Base-by-base conservation (phyloP, 2,888 invertebrate genomes). In the Parapristionchus giblindavisi region DNA sequence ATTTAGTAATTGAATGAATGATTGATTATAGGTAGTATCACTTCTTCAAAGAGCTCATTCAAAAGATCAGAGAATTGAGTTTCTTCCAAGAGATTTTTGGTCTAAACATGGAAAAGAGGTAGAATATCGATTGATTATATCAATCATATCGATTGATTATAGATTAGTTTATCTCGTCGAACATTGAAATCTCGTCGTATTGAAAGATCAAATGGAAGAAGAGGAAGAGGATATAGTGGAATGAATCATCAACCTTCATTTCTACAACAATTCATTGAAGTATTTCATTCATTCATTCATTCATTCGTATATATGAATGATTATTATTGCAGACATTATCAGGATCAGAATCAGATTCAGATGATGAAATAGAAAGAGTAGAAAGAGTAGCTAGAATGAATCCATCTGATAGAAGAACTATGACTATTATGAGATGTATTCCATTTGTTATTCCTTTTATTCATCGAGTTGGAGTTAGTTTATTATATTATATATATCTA, bases 391-490 rank as follows among this genome's bases (percentile, higher is more conserved):
- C 54, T 3, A 48, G n/a, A 29, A 60, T 38, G 54, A 60, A 34
- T 66, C 34, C 48, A 58, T 11, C 63, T 65, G 51, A 63, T 79
- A 70, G 84, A 84, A 76, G 83, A 81, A 60, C 81, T 82, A 56
- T 95, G 60, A 94, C 94, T 0, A 92, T 98, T 77, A 90, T 98
- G 27, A 92, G 93, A 76, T 94, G 96, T 89, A 92, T 98, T 78
- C 98, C 98, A 0, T 99, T 98, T 89, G 93, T 96, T 21, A 93
- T 98, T 63, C 93, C 94, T 17, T 98, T 98, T 88, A 92, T 93
- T 81, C 93, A 95, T 77, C 91, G 98, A 78, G 94, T 83, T 32
- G 75, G 77, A 38, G 77, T 77, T n/a, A 54, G n/a, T 48, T n/a
- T n/a, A n/a, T n/a, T n/a, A n/a, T n/a, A n/a, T n/a, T n/a, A n/a